Evolutionary conservation across 1,140 invertebrate genomes (phyloP).

Genomic region (Meloidogyne chitwoodi): DNA sequence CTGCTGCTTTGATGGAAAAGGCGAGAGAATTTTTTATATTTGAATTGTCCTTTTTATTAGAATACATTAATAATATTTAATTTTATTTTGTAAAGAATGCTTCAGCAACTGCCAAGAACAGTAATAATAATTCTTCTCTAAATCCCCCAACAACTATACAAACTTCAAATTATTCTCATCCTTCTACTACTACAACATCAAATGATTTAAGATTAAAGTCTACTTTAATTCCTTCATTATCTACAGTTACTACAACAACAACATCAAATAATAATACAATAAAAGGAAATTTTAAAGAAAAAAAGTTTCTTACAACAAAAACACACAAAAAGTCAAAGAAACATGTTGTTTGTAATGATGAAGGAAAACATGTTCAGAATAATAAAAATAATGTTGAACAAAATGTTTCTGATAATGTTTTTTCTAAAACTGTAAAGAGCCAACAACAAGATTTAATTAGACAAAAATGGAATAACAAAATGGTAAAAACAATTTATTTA

Average conservation of each 20-base stretch:
- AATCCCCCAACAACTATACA: background rate
- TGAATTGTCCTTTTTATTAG: background rate
- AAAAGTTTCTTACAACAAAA: background rate
- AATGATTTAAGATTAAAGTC: background rate
- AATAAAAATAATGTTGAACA: background rate
- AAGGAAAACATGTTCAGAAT: background rate
- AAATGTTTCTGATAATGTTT: background rate
- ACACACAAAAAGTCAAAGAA: background rate
- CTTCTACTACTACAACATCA: background rate
- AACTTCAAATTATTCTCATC: background rate
- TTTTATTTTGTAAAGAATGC: background rate
- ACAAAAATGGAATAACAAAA: background rate
- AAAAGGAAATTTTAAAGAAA: background rate
- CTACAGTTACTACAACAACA: background rate
- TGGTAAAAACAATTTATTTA: background rate
- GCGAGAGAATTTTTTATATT: background rate
- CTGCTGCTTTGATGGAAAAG: background rate
- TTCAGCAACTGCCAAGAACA: background rate
- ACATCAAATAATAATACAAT: background rate
- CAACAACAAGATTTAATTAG: background rate
- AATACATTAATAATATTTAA: background rate
- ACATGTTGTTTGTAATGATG: background rate
- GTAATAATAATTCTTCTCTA: background rate
- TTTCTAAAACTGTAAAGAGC: too few relatives aligned
- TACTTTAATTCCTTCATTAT: background rate